Evolutionary conservation across 2,113 vertebrate genomes (phyloP), one percentile per base, ranked within the genome.

Genomic region (Protomyctophum bolini): DNA sequence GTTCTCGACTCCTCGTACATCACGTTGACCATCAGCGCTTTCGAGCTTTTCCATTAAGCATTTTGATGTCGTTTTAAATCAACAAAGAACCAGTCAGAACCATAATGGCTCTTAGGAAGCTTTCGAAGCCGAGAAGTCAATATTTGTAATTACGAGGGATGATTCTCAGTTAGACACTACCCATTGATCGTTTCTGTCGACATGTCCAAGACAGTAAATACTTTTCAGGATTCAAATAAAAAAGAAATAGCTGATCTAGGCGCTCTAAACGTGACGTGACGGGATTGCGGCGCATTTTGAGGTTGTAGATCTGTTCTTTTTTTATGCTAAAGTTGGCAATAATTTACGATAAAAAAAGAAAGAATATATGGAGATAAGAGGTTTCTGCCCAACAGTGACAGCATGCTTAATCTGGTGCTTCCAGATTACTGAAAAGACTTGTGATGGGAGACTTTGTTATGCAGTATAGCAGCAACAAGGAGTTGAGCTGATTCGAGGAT

Each of bases 111-210:
- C n/a, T n/a, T n/a, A n/a, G n/a, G n/a, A n/a, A n/a, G n/a, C n/a
- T n/a, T n/a, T n/a, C n/a, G n/a, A n/a, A n/a, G 8, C 7, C 56
- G 51, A 57, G 46, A 41, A 47, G 52, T 58, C 48, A 59, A 56
- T 61, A n/a, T 51, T 21, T 48, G 48, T 51, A 76, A 59, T 57
- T 21, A 21, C 3, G 2, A 41, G 33, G 33, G 33, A 41, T 3
- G 33, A 41, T 41, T 9, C 8, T 66, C 8, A 28, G 60, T n/a
- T 57, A 14, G 11, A 47, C 14, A 15, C 46, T 61, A 9, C 6
- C 2, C 58, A 63, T 55, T 73, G 74, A 70, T 66, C 33, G 33
- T 6, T 33, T 41, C 33, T 41, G 33, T 33, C 33, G 33, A 33
- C 33, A 33, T 33, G 33, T 41, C 33, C 33, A 41, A 4, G 33